Evolutionary conservation across 1,140 invertebrate genomes (phyloP).

Genomic region (Pygmarrhopalites habei): DNA sequence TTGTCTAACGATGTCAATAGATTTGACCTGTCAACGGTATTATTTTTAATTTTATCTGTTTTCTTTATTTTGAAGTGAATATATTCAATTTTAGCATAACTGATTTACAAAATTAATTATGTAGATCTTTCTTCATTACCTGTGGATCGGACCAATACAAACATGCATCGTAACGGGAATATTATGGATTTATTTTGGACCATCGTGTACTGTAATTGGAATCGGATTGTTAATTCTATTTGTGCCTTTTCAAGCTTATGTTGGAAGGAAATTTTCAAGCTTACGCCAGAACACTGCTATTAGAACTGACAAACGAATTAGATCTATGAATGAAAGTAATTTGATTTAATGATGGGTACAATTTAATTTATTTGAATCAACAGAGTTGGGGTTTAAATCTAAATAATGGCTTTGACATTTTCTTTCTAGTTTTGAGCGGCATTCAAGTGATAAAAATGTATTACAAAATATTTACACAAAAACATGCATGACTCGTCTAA

Average conservation of each 20-base stretch:
- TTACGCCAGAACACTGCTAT: too few relatives aligned
- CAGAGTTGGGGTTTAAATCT: too few relatives aligned
- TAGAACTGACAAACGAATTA: neutral
- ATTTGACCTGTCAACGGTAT: too few relatives aligned
- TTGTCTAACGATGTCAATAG: constrained; percentile 40
- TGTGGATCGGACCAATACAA: constrained; percentile 50
- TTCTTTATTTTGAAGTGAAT: constrained; percentile 42
- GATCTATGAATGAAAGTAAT: neutral
- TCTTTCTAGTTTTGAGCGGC: neutral
- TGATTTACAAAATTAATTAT: too few relatives aligned
- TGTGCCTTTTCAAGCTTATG: constrained; percentile 40
- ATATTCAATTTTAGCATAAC: too few relatives aligned
- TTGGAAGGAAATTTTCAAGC: too few relatives aligned
- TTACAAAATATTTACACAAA: neutral
- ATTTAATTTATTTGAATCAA: too few relatives aligned
- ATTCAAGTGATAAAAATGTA: neutral
- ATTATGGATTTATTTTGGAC: constrained; percentile 47
- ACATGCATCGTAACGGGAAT: constrained; percentile 45
- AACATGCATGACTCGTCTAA: too few relatives aligned
- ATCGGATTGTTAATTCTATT: constrained; percentile 41
- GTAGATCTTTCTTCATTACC: constrained; percentile 48
- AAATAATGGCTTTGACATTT: neutral
- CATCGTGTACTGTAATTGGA: too few relatives aligned
- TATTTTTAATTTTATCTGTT: too few relatives aligned
- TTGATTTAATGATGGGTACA: too few relatives aligned